Conservation (phyloP, 2,113 vertebrate species). For the Cyrtonyx montezumae region DNA sequence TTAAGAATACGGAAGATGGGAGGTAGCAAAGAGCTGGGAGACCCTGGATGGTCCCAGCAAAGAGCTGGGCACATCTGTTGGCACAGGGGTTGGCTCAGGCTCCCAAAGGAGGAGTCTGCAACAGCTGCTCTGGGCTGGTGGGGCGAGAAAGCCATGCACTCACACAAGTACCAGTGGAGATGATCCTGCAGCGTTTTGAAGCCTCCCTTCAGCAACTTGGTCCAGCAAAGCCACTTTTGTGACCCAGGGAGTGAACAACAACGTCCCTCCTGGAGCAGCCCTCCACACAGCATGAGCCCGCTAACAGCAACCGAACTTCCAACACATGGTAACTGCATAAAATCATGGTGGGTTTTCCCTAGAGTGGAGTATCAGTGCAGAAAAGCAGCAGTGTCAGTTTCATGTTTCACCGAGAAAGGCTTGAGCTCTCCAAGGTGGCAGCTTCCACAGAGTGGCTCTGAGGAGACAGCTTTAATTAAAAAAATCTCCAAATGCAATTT, state of each 20-base stretch:
- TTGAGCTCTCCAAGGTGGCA: not conserved
- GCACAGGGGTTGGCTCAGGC: not conserved
- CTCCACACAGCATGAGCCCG: not conserved
- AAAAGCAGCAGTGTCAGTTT: not conserved
- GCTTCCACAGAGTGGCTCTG: not conserved
- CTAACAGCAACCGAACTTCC: rapidly evolving
- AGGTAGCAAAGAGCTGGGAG: not conserved
- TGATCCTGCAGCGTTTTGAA: not conserved
- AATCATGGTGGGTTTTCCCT: not conserved
- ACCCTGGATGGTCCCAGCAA: not conserved
- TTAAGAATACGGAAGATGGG: not conserved
- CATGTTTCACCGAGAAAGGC: not conserved
- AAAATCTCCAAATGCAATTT: slow-evolving; percentile 53
- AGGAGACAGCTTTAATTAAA: slow-evolving; percentile 53
- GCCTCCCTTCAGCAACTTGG: not conserved
- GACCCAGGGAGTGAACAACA: not conserved
- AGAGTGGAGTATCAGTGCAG: not conserved
- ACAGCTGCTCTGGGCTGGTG: not conserved
- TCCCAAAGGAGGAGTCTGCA: not conserved
- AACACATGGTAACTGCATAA: not conserved
- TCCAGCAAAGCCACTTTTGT: rapidly evolving
- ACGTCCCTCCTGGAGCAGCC: not conserved
- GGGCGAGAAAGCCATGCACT: not conserved
- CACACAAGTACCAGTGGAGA: not conserved
- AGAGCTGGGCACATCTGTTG: not conserved